Evolutionary conservation across 2,888 invertebrate species (phyloP).

Genomic region (Luperina nickerlii): DNA sequence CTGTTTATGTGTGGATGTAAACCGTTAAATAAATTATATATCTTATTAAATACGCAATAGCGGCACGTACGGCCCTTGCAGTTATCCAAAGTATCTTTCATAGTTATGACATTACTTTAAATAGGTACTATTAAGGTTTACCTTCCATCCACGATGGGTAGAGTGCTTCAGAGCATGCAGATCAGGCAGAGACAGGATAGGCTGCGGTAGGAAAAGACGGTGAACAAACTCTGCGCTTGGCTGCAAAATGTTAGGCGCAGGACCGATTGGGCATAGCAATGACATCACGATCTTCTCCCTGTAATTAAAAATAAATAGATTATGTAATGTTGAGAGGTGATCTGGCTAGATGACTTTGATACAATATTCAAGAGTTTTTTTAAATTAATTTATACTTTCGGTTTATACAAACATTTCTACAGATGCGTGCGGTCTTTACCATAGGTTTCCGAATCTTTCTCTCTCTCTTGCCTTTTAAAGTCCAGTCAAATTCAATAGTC

Average conservation of each 20-base stretch:
- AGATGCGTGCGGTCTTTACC: neutral
- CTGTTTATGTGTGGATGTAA: too few species aligned
- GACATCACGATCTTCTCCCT: constrained; percentile 99
- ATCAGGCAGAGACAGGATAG: constrained; percentile 97
- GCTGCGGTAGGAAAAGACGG: constrained; percentile 97
- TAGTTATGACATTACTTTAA: too few species aligned
- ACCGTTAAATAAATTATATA: too few species aligned
- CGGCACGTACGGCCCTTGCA: too few species aligned
- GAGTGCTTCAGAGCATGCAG: constrained; percentile 96
- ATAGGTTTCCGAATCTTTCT: neutral
- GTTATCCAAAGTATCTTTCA: too few species aligned
- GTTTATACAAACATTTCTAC: too few species aligned
- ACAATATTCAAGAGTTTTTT: neutral
- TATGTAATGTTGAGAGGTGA: neutral
- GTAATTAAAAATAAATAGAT: constrained; percentile 20
- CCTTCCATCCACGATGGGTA: constrained; percentile 96
- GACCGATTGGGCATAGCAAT: constrained; percentile 98
- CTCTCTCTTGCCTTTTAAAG: neutral
- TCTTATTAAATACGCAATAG: too few species aligned
- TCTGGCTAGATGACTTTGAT: neutral
- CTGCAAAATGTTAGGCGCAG: constrained; percentile 97
- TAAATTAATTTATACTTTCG: neutral
- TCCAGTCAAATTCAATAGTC: neutral
- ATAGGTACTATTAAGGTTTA: neutral
- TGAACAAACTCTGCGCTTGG: constrained; percentile 96